Conservation (phyloP, 2,888 invertebrate genomes). For the Apamea crenata region DNA sequence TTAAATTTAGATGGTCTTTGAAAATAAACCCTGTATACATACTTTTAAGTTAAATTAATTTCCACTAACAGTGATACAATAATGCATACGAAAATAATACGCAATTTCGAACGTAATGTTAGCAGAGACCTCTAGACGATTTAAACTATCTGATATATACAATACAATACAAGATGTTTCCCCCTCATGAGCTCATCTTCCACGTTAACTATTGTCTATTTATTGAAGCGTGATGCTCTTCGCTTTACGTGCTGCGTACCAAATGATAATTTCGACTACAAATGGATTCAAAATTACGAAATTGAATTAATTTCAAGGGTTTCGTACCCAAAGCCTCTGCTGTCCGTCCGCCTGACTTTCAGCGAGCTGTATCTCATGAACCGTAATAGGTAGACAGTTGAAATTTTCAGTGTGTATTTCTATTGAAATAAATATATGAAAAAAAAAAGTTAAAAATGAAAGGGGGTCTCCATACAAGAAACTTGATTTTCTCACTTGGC, state of each 20-base stretch:
- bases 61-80: conserved; percentile 8
- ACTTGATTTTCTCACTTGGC: background rate
- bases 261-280: background rate
- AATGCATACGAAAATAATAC: conserved; percentile 2
- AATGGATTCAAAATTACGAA: background rate
- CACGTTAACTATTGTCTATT: background rate
- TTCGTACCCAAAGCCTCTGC: background rate
- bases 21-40: too few species aligned
- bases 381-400: background rate
- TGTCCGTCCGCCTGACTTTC: background rate
- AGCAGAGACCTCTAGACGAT: background rate
- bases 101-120: conserved; percentile 1
- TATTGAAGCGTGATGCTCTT: background rate
- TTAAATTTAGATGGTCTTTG: too few species aligned
- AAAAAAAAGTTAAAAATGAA: too few species aligned
- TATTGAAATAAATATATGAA: too few species aligned
- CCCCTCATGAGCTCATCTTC: background rate
- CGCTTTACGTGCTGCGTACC: background rate
- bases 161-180: background rate
- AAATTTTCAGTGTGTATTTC: too few species aligned
- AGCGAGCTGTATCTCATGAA: background rate
- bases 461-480: background rate
- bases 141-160: background rate
- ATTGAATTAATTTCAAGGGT: background rate
- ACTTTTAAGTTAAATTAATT: conserved; percentile 2